Base-by-base conservation (phyloP, 1,140 invertebrate genomes). In the Scaptomyza hsui region DNA sequence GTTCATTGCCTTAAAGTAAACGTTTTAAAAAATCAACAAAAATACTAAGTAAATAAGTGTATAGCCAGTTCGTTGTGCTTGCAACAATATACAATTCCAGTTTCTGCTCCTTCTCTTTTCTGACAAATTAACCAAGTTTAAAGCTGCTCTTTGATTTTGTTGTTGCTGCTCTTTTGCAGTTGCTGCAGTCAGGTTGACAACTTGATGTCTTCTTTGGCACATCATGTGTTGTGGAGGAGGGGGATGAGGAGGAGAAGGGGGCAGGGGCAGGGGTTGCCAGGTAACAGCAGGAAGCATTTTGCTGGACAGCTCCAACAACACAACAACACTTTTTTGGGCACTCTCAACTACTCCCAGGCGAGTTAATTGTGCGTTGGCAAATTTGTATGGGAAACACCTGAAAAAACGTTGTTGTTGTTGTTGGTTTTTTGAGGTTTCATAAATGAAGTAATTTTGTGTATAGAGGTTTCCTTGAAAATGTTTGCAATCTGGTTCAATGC, bases 321-420 rank as follows among this genome's bases (percentile, higher is more conserved):
- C 26, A 16, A 18, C 15, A 18, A 42, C 26, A 37, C 29, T 49
- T 64, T 64, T 32, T 45, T 41, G 52, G 52, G 16, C 49, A 59
- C 48, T 56, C 42, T 24, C 26, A 5, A n/a, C 41, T 39, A n/a
- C 49, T 71, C 65, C 59, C 79, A 79, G 75, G 75, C 80, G 67
- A 72, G n/a, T 75, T 83, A 83, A 83, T 82, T 82, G 79, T 79
- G 79, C 79, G 75, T 75, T 75, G 63, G 53, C 60, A 72, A 82
- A 83, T 62, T 69, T 32, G 57, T 26, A 52, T 69, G 57, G 32
- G 65, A 53, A 37, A 26, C 32, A 29, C 13, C 37, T 39, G 18
- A 37, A 32, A 19, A 39, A 12, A 47, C 21, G 56, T 59, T 63
- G 13, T 51, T 39, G 13, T 21, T 45, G 35, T 15, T 49, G 15